Evolutionary conservation across 2,113 vertebrate species (phyloP).

Genomic region (Phrynosoma blainvillii): DNA sequence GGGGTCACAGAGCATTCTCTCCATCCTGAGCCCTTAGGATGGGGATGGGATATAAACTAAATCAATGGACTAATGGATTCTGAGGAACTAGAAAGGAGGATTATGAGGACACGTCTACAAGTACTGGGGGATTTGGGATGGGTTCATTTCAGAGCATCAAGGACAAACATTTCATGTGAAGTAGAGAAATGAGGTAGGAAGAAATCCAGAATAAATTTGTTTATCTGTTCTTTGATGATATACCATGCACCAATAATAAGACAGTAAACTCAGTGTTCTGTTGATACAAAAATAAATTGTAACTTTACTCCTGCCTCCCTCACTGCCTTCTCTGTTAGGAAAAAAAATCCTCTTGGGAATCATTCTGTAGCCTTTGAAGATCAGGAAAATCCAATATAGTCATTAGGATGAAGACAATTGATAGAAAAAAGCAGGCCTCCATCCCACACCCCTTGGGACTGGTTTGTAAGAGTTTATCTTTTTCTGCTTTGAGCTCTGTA

Average conservation of each 20-base stretch:
- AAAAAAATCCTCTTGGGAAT: conserved; percentile 53
- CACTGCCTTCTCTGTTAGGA: neutral
- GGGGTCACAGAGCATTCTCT: neutral
- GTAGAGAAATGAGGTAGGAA: conserved; percentile 70
- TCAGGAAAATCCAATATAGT: conserved; percentile 53
- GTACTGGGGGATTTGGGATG: conserved; percentile 22
- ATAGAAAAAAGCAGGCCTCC: conserved; percentile 24
- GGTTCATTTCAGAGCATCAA: conserved; percentile 58
- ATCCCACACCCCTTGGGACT: too few species aligned
- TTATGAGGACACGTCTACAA: neutral
- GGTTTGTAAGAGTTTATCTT: too few species aligned
- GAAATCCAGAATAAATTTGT: conserved; percentile 67
- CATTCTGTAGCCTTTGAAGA: conserved; percentile 60
- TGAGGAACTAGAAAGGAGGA: neutral
- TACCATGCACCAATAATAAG: conserved; percentile 66
- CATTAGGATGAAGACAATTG: conserved; percentile 54
- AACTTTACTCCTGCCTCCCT: conserved; percentile 66
- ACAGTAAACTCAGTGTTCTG: conserved; percentile 61
- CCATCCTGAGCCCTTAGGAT: neutral
- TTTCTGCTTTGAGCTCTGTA: too few species aligned
- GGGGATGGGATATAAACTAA: neutral
- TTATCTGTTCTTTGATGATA: conserved; percentile 70
- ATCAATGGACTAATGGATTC: neutral
- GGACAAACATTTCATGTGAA: conserved; percentile 62
- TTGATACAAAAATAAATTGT: conserved; percentile 61